A percentile compares a stretch with the other conserved stretches of the same genome.
Conservation (phyloP, 2,113 vertebrate species). For the Mormoops blainvillei region DNA sequence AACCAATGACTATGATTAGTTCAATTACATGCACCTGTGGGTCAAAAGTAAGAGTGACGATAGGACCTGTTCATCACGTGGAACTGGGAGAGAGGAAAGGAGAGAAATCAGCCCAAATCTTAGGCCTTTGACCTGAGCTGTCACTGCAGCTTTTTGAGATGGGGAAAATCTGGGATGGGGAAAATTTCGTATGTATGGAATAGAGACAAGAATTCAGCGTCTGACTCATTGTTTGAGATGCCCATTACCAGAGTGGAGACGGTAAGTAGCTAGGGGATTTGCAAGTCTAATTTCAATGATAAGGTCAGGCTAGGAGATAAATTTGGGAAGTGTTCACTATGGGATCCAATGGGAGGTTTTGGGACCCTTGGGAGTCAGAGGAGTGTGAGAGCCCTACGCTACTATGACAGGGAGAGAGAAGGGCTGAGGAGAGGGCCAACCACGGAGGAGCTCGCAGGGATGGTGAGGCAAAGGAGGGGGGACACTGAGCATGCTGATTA, state of each 20-base stretch:
- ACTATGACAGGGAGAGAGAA: not conserved
- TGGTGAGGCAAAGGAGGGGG: not conserved
- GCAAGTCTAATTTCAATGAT: not conserved
- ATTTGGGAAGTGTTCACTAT: not conserved
- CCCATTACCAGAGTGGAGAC: not conserved
- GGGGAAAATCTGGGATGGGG: too few species aligned
- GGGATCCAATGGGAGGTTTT: not conserved
- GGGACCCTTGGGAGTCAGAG: not conserved
- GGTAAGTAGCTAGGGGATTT: not conserved
- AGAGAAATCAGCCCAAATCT: not conserved
- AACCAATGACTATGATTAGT: not conserved
- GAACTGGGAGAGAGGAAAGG: not conserved
- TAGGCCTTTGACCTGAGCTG: not conserved
- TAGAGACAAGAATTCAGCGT: not conserved
- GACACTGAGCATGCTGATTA: not conserved
- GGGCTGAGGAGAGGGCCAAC: not conserved
- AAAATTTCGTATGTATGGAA: not conserved
- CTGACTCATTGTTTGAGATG: not conserved
- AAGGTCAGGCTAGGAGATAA: not conserved
- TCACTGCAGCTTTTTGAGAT: not conserved
- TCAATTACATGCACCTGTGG: not conserved
- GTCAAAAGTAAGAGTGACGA: not conserved
- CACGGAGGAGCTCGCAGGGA: not conserved
- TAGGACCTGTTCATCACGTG: not conserved
- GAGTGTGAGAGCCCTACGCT: not conserved